A percentile compares a stretch with the other conserved stretches of the same genome.
phyloP scores from a whole-genome alignment of 2,888 invertebrate genomes.

The Caenorhabditis virilis region DNA sequence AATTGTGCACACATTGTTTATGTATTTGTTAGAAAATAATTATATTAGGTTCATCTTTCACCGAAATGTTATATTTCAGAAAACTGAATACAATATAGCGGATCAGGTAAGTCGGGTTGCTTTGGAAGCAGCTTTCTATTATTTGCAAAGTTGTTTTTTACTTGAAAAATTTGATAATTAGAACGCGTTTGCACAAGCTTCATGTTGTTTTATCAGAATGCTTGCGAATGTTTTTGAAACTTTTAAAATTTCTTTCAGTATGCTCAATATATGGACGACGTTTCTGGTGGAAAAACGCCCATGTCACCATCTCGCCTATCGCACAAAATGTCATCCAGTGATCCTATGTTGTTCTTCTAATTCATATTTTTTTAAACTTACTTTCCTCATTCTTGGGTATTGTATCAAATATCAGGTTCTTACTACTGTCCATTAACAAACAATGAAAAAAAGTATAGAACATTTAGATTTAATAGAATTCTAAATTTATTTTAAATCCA shows the following conservation, averaged over 20 bases:
- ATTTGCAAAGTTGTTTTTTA: background rate
- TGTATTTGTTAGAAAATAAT: too few species aligned
- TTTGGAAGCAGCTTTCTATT: background rate
- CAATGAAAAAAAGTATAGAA: background rate
- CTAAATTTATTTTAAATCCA: background rate
- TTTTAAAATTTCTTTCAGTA: conserved; percentile 49
- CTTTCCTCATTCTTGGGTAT: conserved; percentile 17
- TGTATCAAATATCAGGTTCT: conserved; percentile 36
- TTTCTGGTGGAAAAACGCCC: conserved; percentile 47
- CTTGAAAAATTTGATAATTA: conserved; percentile 1
- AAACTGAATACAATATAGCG: conserved; percentile 35
- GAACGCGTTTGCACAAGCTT: background rate
- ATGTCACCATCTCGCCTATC: conserved; percentile 51
- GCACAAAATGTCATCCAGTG: conserved; percentile 56
- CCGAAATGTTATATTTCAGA: too few species aligned
- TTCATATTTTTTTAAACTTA: background rate
- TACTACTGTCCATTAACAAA: background rate
- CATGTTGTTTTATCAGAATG: conserved; percentile 5
- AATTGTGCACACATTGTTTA: background rate
- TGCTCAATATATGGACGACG: conserved; percentile 61
- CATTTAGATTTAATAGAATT: background rate
- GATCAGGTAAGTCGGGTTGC: conserved; percentile 32
- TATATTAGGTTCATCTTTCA: too few species aligned
- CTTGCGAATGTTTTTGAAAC: conserved; percentile 4
- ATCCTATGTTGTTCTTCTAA: conserved; percentile 61